Evolutionary conservation across 2,888 invertebrate genomes (phyloP), one percentile per base, ranked within the genome.

Genomic region (Carpatolechia fugitivella): DNA sequence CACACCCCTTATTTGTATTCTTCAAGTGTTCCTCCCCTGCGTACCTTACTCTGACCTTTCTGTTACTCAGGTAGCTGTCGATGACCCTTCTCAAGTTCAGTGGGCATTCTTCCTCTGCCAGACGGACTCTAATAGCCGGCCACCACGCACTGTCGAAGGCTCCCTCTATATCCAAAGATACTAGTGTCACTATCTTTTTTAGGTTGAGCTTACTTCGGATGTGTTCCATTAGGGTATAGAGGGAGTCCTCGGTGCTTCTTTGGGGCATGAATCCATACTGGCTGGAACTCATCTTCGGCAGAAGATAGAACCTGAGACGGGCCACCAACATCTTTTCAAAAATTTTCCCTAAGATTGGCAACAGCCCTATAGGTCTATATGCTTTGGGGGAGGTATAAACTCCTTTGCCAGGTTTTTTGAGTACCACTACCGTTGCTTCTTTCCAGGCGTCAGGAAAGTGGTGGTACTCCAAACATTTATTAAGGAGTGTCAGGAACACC

Each of bases 371-470:
- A 0, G 64, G 65, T 36, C 64, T 47, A 11, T 62, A 63, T 0
- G 62, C 56, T 35, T 64, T 67, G 3, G 63, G 61, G 16, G 18
- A 40, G 1, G 58, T 35, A 56, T 67, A 64, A 16, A 55, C 51
- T 0, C 53, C 56, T 31, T 64, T 65, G 0, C 59, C 62, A 0
- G 64, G 67, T 41, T 64, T 65, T 6, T 59, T 51, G 0, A 65
- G 41, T 1, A 63, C 57, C 6, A 60, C 47, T 3, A 64, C 59
- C 0, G 53, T 54, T 0, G 63, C 65, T 1, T 55, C 30, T n/a
- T 66, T 64, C 64, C 62, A 66, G 3, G 14, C 18, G 1, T 31
- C 29, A 0, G 64, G 63, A 44, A 68, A 67, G 48, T 58, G 10
- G 18, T 1, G 13, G 10, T 0, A 60, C 1, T n/a, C 13, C n/a